A percentile compares a stretch with the other conserved stretches of the same genome.
These are phyloP conservation scores for Colistium nudipinnis DNA, from an alignment of 2,113 vertebrate species.

Conservation along the genomic window DNA sequence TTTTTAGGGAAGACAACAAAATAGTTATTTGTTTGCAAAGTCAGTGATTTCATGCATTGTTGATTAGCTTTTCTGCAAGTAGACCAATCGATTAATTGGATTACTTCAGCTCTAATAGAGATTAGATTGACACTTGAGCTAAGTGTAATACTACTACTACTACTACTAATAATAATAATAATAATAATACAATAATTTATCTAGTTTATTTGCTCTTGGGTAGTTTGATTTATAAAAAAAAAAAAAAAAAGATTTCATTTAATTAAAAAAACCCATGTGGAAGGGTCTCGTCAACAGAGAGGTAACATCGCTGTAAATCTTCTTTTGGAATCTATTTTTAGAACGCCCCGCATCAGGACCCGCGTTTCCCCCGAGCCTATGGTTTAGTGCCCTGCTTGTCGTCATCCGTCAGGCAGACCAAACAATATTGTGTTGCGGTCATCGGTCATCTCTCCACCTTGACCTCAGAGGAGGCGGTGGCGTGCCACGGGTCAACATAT, in stretches of 20 bases:
- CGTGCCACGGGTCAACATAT: neutral
- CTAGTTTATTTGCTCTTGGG: no score
- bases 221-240: no score
- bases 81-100: no score
- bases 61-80: no score
- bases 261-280: neutral
- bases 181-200: no score
- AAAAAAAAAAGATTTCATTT: neutral
- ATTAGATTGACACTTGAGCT: no score
- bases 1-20: no score
- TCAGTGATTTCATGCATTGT: no score
- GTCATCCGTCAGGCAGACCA: neutral
- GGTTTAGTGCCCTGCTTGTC: conserved; percentile 1
- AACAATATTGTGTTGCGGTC: conserved; percentile 6
- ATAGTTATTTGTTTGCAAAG: no score
- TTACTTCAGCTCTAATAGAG: no score
- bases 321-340: conserved; percentile 27
- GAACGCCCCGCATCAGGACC: conserved; percentile 3
- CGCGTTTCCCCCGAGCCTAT: neutral
- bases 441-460: neutral
- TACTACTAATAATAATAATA: no score
- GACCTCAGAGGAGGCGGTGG: neutral
- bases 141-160: no score
- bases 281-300: neutral
- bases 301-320: neutral